These are phyloP conservation scores for Yponomeuta plumbellus DNA, from an alignment of 2,888 invertebrate species.

Conservation along the genomic window DNA sequence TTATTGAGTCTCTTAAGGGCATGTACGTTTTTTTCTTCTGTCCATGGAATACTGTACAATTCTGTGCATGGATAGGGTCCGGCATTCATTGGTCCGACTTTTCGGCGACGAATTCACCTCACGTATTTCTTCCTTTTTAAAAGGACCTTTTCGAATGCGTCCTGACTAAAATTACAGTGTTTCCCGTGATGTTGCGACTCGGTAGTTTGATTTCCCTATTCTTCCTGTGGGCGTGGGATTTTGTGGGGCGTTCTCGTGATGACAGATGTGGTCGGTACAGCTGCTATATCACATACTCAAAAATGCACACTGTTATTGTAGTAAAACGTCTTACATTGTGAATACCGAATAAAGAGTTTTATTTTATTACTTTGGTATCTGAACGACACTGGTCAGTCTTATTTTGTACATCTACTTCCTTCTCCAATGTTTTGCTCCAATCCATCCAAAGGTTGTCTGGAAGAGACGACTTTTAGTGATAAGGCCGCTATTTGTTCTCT, in stretches of 20 bases:
- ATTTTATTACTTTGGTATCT: too few species aligned
- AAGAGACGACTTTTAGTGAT: too few species aligned
- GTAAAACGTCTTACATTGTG: too few species aligned
- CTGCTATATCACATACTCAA: background rate
- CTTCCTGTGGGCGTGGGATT: constrained; percentile 20
- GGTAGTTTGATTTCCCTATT: constrained; percentile 65
- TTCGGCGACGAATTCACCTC: constrained; percentile 42
- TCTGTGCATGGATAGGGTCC: background rate
- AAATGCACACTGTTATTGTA: too few species aligned
- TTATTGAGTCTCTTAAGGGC: too few species aligned
- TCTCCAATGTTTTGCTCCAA: too few species aligned
- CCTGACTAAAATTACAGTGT: constrained; percentile 69
- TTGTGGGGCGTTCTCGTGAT: background rate
- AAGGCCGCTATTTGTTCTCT: too few species aligned
- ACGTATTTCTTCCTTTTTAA: constrained; percentile 53
- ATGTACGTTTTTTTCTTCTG: background rate
- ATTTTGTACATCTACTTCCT: too few species aligned
- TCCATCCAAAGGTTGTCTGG: too few species aligned
- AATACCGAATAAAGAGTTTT: too few species aligned
- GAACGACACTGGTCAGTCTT: too few species aligned
- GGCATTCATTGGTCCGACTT: constrained; percentile 35
- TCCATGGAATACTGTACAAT: background rate
- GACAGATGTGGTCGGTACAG: background rate
- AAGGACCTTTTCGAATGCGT: constrained; percentile 59
- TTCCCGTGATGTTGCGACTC: constrained; percentile 44